Percentiles rank a stretch among this genome's conserved stretches.
Evolutionary conservation across 1,140 invertebrate genomes (phyloP).

Genomic region (Leptinotarsa lineolata): DNA sequence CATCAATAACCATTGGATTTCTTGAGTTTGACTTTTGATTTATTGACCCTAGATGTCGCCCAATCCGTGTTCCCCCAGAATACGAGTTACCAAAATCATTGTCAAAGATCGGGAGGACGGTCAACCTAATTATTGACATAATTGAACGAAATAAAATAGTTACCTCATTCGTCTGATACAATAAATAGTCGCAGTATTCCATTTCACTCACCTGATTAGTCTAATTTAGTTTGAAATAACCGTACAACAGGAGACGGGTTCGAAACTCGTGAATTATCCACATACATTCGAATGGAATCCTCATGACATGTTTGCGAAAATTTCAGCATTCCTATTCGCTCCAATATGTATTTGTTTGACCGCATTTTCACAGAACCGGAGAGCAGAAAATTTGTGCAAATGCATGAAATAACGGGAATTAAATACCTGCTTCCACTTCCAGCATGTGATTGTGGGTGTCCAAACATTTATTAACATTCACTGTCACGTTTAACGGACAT

Average conservation of each 20-base stretch:
- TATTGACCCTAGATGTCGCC: too few species aligned
- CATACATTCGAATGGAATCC: not conserved
- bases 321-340: not conserved
- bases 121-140: too few species aligned
- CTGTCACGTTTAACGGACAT: conserved; percentile 13
- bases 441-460: conserved; percentile 1
- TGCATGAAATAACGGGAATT: not conserved
- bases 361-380: not conserved
- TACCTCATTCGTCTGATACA: too few species aligned
- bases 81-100: too few species aligned
- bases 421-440: conserved; percentile 5
- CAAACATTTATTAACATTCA: conserved; percentile 23
- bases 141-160: too few species aligned
- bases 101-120: too few species aligned
- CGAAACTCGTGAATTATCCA: not conserved
- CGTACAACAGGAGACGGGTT: not conserved
- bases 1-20: too few species aligned
- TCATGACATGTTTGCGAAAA: not conserved
- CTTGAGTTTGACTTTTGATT: too few species aligned
- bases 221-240: too few species aligned
- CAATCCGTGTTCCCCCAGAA: too few species aligned
- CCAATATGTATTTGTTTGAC: not conserved
- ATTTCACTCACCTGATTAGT: too few species aligned
- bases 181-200: too few species aligned
- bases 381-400: not conserved